A percentile compares a stretch with the other conserved stretches of the same genome.
These are phyloP conservation scores for Garrulus glandarius DNA, from an alignment of 2,797 vertebrate species.

Conservation along the genomic window DNA sequence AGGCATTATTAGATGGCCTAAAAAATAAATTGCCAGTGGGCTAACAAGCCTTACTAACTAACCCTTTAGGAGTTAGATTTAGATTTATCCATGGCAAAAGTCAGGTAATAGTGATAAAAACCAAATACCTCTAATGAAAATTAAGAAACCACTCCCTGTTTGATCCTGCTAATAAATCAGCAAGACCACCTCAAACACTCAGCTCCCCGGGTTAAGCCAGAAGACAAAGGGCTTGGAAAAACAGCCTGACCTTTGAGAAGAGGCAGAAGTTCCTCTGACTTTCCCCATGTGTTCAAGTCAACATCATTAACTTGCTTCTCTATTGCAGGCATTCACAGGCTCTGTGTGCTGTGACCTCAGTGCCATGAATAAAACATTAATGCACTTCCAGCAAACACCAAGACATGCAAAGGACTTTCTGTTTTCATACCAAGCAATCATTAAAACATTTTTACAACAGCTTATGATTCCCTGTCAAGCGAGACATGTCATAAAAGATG, in stretches of 20 bases:
- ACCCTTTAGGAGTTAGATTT: neutral
- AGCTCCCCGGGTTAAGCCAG: neutral
- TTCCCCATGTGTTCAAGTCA: neutral
- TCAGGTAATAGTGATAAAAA: neutral
- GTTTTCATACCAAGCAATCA: neutral
- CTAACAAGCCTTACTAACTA: neutral
- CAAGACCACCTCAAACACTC: neutral
- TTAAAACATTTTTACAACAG: conserved; percentile 17
- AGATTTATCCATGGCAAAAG: neutral
- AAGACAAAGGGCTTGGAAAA: neutral
- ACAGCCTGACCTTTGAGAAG: neutral
- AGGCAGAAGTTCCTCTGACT: neutral
- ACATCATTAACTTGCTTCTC: neutral
- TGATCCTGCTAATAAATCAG: neutral
- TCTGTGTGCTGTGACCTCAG: neutral
- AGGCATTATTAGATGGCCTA: neutral
- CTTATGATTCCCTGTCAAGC: conserved; percentile 10
- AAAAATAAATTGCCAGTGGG: neutral
- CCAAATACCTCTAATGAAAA: neutral
- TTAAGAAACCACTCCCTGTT: neutral
- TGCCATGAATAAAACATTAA: conserved; percentile 27
- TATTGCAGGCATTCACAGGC: neutral
- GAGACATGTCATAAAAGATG: neutral
- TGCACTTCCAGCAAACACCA: neutral
- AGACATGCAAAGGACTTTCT: neutral